Conservation (phyloP, 2,797 vertebrate genomes). For the Schizothorax lantsangensis region DNA sequence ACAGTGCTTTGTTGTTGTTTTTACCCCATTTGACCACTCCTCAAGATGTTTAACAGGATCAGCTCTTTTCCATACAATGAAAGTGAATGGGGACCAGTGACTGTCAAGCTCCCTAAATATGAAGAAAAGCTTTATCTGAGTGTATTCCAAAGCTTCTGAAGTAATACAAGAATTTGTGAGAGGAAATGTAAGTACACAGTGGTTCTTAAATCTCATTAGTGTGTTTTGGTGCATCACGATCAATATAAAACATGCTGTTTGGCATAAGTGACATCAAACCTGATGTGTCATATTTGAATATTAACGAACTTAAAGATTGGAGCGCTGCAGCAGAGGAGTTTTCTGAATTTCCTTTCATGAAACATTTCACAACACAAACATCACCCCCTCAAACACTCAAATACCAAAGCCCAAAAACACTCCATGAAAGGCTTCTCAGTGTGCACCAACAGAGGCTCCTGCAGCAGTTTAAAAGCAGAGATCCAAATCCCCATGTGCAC, state of each 20-base stretch:
- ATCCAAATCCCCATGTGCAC: not conserved
- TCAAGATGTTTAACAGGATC: not conserved
- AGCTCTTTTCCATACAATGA: not conserved
- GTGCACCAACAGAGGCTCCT: not conserved
- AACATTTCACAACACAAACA: not conserved
- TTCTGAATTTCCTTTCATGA: not conserved
- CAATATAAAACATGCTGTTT: not conserved
- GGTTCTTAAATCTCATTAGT: not conserved
- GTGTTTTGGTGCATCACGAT: not conserved
- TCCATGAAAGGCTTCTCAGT: not conserved
- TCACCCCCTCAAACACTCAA: not conserved
- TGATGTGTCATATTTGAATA: not conserved
- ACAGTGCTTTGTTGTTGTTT: not conserved
- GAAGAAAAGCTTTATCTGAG: not conserved
- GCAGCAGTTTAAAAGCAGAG: constrained; percentile 1
- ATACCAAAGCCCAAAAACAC: not conserved
- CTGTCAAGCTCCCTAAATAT: not conserved
- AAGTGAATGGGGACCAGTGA: not conserved
- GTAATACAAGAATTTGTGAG: not conserved
- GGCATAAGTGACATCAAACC: not conserved
- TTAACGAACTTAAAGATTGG: not conserved
- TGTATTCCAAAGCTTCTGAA: not conserved
- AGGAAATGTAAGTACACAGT: not conserved
- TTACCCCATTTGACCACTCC: not conserved
- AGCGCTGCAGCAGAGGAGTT: not conserved